These are phyloP conservation scores for Patella pellucida DNA, from an alignment of 2,888 invertebrate species.

Conservation along the genomic window DNA sequence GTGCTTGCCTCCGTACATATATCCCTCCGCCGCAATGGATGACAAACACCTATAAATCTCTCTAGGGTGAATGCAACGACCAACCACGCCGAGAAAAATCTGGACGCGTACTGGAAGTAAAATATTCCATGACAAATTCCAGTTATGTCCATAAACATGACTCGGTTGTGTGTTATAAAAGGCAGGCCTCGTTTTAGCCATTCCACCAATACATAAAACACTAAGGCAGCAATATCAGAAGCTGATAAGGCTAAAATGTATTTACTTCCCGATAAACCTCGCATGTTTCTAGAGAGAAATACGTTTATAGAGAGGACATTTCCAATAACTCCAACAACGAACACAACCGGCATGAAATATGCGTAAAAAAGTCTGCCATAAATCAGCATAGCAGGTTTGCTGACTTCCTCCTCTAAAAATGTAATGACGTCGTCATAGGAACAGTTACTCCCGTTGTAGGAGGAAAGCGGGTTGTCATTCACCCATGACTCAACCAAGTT, in stretches of 20 bases:
- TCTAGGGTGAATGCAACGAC: conserved; percentile 66
- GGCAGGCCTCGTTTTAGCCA: conserved; percentile 63
- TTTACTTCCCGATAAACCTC: conserved; percentile 79
- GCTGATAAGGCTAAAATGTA: conserved; percentile 86
- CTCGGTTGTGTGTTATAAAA: conserved; percentile 28
- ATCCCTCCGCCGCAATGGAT: conserved; percentile 58
- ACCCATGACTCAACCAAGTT: no score
- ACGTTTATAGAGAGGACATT: conserved; percentile 83
- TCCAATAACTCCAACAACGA: conserved; percentile 82
- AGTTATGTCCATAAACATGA: conserved; percentile 41
- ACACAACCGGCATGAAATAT: conserved; percentile 81
- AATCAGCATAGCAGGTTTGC: no score
- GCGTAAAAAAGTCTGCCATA: conserved; percentile 67
- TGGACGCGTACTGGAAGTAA: conserved; percentile 75
- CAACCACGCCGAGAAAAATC: conserved; percentile 66
- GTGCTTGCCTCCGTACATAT: conserved; percentile 37
- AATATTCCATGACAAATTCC: conserved; percentile 77
- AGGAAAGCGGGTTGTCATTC: no score
- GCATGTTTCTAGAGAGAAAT: conserved; percentile 81
- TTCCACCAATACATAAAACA: conserved; percentile 73
- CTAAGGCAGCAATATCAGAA: conserved; percentile 79
- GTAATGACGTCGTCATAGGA: no score
- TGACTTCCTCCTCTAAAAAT: no score
- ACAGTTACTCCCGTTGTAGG: no score
- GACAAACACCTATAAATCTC: conserved; percentile 65